Conservation (phyloP, 2,797 vertebrate genomes). For the Crax fasciolata region DNA sequence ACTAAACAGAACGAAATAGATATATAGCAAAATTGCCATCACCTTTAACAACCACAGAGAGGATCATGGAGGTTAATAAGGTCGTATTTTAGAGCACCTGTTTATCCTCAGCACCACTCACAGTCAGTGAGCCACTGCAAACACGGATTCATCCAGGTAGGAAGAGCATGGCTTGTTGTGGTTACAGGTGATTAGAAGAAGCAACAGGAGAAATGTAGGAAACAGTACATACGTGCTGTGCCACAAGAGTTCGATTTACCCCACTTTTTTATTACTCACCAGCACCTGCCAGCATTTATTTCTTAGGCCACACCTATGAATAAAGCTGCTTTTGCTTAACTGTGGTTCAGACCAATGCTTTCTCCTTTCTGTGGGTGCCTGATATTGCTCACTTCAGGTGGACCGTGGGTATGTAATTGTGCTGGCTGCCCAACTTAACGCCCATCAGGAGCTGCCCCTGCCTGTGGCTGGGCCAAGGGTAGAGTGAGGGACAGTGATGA, state of each 20-base stretch:
- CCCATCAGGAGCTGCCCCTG: background rate
- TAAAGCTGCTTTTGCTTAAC: background rate
- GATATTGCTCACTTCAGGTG: background rate
- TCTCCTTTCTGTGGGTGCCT: background rate
- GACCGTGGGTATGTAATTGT: background rate
- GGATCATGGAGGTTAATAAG: slow-evolving; percentile 30
- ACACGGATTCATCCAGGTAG: background rate
- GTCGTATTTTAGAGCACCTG: background rate
- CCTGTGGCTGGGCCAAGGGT: fast-evolving
- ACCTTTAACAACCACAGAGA: background rate
- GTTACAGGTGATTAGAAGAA: background rate
- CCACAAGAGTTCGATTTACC: background rate
- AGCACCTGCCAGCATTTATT: background rate
- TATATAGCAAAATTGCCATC: background rate
- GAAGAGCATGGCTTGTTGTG: background rate
- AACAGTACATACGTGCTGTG: background rate
- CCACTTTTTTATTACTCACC: background rate
- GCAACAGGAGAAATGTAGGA: background rate
- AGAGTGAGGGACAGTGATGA: background rate
- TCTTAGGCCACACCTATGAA: background rate
- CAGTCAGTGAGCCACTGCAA: background rate
- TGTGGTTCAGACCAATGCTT: background rate
- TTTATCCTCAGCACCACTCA: background rate
- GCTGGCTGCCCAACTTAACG: background rate
- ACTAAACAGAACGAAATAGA: background rate